Conservation (phyloP, 2,888 invertebrate species). For the Drosophila melanosoma region DNA sequence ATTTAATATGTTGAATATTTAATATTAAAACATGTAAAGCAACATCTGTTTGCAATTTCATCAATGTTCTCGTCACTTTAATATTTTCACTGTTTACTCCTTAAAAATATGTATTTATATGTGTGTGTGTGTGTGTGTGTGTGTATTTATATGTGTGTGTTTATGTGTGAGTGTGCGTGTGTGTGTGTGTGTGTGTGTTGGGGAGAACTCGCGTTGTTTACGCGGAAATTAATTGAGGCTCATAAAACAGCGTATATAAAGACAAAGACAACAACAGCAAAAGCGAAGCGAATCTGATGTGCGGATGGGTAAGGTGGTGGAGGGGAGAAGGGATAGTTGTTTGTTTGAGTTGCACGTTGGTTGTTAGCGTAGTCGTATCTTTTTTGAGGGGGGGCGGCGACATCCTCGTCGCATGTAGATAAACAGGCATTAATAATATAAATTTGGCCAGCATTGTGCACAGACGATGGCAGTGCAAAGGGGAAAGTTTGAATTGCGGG, state of each 20-base stretch:
- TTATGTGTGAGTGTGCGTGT: no score
- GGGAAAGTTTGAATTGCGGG: background rate
- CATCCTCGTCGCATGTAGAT: slow-evolving; percentile 69
- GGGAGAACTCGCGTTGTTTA: slow-evolving; percentile 47
- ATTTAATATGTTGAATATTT: background rate
- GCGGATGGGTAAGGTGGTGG: background rate
- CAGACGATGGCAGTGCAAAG: slow-evolving; percentile 21
- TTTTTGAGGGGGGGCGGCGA: slow-evolving; percentile 30
- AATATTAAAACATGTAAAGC: background rate
- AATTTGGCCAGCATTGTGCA: slow-evolving; percentile 57
- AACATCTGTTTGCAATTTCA: background rate
- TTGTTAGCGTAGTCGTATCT: slow-evolving; percentile 29
- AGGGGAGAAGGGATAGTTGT: background rate
- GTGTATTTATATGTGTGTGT: background rate
- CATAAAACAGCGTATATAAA: slow-evolving; percentile 70
- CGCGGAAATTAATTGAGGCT: slow-evolving; percentile 75
- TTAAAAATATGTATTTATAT: background rate
- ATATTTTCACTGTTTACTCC: slow-evolving; percentile 7
- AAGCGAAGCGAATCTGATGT: background rate
- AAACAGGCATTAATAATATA: slow-evolving; percentile 74
- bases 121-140: background rate
- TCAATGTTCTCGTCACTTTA: slow-evolving; percentile 2
- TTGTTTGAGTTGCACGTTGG: slow-evolving; percentile 11
- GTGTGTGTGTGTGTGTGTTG: slow-evolving; percentile 21
- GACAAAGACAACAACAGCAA: slow-evolving; percentile 23